Base-by-base conservation (phyloP, 1,140 invertebrate species). In the Aphaenogaster ashmeadi region DNA sequence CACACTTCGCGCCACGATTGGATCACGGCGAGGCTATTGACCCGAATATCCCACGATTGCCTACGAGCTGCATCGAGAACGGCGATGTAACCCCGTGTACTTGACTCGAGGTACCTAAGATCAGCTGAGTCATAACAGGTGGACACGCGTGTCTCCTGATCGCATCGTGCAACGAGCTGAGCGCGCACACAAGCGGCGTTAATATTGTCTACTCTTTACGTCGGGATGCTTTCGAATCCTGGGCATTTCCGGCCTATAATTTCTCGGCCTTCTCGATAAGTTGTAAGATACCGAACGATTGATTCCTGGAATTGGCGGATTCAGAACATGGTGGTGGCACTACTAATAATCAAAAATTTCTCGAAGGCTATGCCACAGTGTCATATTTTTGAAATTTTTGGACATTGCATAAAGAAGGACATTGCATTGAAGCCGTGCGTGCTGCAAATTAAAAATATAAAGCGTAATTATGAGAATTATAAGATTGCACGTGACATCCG, bases 121-220 rank as follows among this genome's bases (percentile, higher is more conserved):
- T 91, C 86, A 83, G 91, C 91, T 91, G 90, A 92, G 87, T 91
- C 91, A 87, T 87, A 89, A 92, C 86, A 91, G 81, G 78, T 88
- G 78, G 87, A 87, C 81, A 87, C 72, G 71, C 56, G 77, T 58
- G 74, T 89, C 72, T 87, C 71, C 58, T 8, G 85, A 90, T 87
- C 72, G 62, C 11, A 18, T 56, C 54, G 33, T 58, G 67, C 62
- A 72, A 77, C 69, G 11, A 86, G 21, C 52, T 41, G 3, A 50
- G 41, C 18, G 18, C 18, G 8, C 11, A 3, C 15, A 3, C 15
- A 41, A n/a, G 44, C 56, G 11, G 64, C 6, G 27, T 72, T 89
- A 52, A 54, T 83, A 87, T 77, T 89, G 56, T 87, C 62, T 36
- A 21, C 2, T 3, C 15, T 13, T 11, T 50, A 36, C 33, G 13